Percentiles rank a stretch among this genome's conserved stretches.
phyloP scores from a whole-genome alignment of 2,888 invertebrate species.

The Nematopogon swammerdamellus region DNA sequence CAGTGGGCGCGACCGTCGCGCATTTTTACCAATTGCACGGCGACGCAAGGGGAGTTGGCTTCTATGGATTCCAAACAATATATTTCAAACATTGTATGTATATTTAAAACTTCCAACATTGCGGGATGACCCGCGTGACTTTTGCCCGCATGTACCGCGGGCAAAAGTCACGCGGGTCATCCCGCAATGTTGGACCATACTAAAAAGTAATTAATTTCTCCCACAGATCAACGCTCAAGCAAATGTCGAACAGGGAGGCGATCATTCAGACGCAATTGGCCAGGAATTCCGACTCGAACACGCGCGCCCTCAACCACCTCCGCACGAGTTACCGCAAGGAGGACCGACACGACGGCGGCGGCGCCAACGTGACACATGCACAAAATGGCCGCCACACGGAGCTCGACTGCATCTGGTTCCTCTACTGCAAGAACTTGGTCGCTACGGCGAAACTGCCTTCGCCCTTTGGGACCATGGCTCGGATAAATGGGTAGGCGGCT shows the following conservation, averaged over 20 bases:
- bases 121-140: no score
- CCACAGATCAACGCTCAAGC: constrained; percentile 30
- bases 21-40: no score
- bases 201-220: constrained; percentile 10
- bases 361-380: not conserved
- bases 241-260: constrained; percentile 28
- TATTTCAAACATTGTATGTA: no score
- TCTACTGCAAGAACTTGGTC: constrained; percentile 56
- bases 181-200: no score
- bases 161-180: no score
- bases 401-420: constrained; percentile 57
- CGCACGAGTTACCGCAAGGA: constrained; percentile 24
- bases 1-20: no score
- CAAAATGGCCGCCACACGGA: constrained; percentile 24
- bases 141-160: no score
- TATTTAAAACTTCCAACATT: no score
- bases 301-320: constrained; percentile 33
- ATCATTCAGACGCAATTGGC: constrained; percentile 30
- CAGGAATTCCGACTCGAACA: constrained; percentile 33
- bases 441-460: constrained; percentile 47
- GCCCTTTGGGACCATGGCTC: constrained; percentile 56
- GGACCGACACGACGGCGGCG: constrained; percentile 7
- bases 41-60: no score
- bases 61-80: no score
- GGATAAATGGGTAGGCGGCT: constrained; percentile 52